phyloP scores from a whole-genome alignment of 2,888 invertebrate species.

The Sminthurinus aureus region DNA sequence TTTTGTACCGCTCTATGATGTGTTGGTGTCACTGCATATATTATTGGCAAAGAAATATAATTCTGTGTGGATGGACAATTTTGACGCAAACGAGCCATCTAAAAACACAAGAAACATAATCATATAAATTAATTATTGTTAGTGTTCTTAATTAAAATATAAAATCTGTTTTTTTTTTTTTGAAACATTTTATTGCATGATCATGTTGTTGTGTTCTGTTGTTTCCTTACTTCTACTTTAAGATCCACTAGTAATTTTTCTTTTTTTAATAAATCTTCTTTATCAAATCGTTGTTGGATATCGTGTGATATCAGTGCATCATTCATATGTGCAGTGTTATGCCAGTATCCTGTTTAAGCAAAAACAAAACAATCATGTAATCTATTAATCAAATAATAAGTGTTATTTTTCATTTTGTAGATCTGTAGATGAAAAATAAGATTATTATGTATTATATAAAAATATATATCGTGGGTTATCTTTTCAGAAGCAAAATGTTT shows the following conservation, averaged over 20 bases:
- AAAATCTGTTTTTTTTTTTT: too few relatives aligned
- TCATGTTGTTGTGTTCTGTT: background rate
- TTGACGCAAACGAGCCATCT: slow-evolving; percentile 5
- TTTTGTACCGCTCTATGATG: slow-evolving; percentile 88
- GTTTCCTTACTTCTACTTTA: slow-evolving; percentile 20
- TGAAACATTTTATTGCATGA: background rate
- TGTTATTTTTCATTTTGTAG: too few relatives aligned
- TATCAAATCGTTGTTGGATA: background rate
- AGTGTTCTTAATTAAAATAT: background rate
- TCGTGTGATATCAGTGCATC: slow-evolving; percentile 21
- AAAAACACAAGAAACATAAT: background rate
- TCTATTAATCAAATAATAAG: background rate
- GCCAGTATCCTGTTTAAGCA: too few relatives aligned
- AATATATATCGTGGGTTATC: too few relatives aligned
- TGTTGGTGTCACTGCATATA: slow-evolving; percentile 93
- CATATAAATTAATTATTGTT: background rate
- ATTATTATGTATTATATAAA: too few relatives aligned
- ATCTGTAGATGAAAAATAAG: too few relatives aligned
- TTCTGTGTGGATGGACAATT: background rate
- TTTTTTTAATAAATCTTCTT: slow-evolving; percentile 18
- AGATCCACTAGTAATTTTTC: slow-evolving; percentile 26
- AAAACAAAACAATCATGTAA: background rate
- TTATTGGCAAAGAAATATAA: slow-evolving; percentile 68
- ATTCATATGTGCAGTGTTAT: too few relatives aligned
- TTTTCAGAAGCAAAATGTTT: too few relatives aligned